Conservation (phyloP, 2,888 invertebrate species). For the Seira ritae region DNA sequence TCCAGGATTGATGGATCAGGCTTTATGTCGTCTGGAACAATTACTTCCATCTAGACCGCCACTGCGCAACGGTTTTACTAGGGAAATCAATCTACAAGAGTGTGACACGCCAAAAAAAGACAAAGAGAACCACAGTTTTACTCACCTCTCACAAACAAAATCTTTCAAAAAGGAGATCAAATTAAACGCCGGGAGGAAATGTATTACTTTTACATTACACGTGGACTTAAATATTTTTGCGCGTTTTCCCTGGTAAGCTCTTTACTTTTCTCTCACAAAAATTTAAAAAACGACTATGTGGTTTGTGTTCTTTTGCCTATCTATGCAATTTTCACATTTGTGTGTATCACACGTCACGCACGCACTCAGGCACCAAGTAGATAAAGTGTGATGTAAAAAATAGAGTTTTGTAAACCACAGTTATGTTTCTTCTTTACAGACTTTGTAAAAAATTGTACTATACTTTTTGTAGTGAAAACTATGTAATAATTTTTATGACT, state of each 20-base stretch:
- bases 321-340: background rate
- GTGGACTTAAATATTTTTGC: background rate
- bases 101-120: conserved; percentile 20
- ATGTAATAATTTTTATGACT: no score
- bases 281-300: background rate
- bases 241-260: conserved; percentile 37
- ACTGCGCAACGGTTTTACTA: conserved; percentile 58
- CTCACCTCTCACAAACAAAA: conserved; percentile 41
- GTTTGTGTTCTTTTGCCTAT: background rate
- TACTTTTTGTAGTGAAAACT: no score
- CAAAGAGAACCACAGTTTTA: conserved; percentile 42
- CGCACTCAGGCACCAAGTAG: no score
- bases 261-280: background rate
- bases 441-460: no score
- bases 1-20: conserved; percentile 66
- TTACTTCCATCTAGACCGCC: conserved; percentile 73
- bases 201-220: no score
- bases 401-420: no score
- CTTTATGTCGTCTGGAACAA: conserved; percentile 70
- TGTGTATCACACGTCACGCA: conserved; percentile 19
- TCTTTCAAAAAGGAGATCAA: conserved; percentile 1
- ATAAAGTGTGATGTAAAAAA: no score
- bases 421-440: no score
- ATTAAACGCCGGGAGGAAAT: background rate
- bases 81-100: conserved; percentile 56